phyloP scores from a whole-genome alignment of 2,113 vertebrate genomes.

The Cisticola juncidis region DNA sequence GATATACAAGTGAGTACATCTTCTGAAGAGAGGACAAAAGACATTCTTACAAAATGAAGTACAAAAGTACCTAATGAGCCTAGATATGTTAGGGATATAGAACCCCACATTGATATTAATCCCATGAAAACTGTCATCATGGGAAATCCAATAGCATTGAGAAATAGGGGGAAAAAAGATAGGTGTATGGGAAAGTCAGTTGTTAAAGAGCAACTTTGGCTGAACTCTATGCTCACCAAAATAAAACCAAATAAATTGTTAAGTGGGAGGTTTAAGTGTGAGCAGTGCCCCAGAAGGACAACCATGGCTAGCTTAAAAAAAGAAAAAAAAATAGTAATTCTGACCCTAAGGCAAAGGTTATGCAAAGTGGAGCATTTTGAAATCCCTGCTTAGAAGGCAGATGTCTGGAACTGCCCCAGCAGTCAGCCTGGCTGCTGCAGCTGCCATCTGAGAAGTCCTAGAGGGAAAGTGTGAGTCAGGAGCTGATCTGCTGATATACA shows the following conservation, averaged over 20 bases:
- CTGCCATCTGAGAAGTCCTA: neutral
- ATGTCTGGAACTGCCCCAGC: neutral
- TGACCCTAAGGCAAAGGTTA: conserved; percentile 1
- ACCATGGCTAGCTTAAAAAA: neutral
- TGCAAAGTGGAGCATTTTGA: neutral
- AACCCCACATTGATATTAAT: neutral
- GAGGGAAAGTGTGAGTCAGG: neutral
- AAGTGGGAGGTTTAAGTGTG: neutral
- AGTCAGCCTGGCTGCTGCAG: neutral
- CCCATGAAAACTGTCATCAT: neutral
- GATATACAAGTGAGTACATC: neutral
- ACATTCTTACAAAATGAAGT: neutral
- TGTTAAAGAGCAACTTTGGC: neutral
- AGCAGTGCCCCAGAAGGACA: neutral
- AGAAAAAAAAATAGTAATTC: neutral
- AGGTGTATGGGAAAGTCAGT: neutral
- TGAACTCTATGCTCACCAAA: neutral
- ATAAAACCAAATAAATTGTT: neutral
- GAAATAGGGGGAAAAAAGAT: neutral
- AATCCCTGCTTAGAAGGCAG: neutral
- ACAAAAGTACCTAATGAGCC: conserved; percentile 7
- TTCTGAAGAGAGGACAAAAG: neutral
- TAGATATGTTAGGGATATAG: neutral
- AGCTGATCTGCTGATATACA: neutral
- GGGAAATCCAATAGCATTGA: neutral